Percentiles rank a stretch among this genome's conserved stretches.
phyloP scores from a whole-genome alignment of 2,888 invertebrate genomes.

The Heteromyza rotundicornis region DNA sequence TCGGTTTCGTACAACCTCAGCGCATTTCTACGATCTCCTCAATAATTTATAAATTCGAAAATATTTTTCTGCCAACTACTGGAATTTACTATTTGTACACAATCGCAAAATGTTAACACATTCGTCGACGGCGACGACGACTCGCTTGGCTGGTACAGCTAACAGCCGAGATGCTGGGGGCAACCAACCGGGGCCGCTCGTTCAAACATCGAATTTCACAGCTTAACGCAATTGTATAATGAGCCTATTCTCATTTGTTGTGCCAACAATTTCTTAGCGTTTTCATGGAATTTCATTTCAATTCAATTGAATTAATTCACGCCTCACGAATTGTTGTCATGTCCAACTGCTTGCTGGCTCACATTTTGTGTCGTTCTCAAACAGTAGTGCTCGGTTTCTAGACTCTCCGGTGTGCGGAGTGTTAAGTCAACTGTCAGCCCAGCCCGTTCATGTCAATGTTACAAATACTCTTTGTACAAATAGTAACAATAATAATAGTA shows the following conservation, averaged over 20 bases:
- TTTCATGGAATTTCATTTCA: constrained; percentile 53
- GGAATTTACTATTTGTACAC: constrained; percentile 57
- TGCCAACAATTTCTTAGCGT: constrained; percentile 11
- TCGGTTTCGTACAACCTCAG: constrained; percentile 32
- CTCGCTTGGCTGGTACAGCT: not conserved
- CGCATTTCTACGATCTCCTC: constrained; percentile 20
- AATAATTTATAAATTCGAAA: constrained; percentile 51
- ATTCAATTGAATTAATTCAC: constrained; percentile 59
- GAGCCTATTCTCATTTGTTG: constrained; percentile 33
- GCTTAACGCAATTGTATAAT: constrained; percentile 60
- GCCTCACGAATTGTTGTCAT: constrained; percentile 50
- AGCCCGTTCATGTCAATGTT: constrained; percentile 13
- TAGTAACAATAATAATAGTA: not conserved
- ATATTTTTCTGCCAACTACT: constrained; percentile 48
- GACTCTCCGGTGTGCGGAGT: not conserved
- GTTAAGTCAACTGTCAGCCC: constrained; percentile 9
- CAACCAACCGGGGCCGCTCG: too few relatives aligned
- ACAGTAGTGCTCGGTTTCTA: not conserved
- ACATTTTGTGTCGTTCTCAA: not conserved
- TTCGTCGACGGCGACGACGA: constrained; percentile 16
- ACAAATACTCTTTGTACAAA: too few relatives aligned
- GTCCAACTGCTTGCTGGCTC: constrained; percentile 12
- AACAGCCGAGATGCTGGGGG: too few relatives aligned
- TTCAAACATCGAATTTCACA: constrained; percentile 56
- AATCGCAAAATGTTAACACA: constrained; percentile 37